Evolutionary conservation across 2,888 invertebrate species (phyloP).

Genomic region (Willowsia nigromaculata): DNA sequence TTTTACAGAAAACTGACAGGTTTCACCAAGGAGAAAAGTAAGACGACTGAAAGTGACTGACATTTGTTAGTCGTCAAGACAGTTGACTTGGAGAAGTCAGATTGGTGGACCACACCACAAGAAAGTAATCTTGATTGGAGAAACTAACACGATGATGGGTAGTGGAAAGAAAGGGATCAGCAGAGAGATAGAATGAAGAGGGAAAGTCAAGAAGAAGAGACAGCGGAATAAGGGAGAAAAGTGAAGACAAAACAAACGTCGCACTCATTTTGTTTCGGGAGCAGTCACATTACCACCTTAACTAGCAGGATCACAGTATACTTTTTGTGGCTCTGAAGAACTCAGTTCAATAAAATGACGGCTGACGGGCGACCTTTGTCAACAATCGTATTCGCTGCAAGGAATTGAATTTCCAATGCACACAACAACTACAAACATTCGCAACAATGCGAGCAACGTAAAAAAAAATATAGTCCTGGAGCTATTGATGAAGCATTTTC

Average conservation of each 20-base stretch:
- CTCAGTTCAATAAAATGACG: no score
- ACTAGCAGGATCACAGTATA: background rate
- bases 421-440: no score
- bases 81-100: slow-evolving; percentile 65
- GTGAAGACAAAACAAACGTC: background rate
- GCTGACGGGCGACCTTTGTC: background rate
- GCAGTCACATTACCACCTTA: background rate
- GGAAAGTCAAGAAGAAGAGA: slow-evolving; percentile 60
- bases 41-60: slow-evolving; percentile 57
- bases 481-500: slow-evolving; percentile 38
- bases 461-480: background rate
- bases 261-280: background rate
- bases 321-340: background rate
- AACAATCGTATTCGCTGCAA: background rate
- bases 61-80: slow-evolving; percentile 66
- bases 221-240: slow-evolving; percentile 51
- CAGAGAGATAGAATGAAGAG: background rate
- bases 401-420: background rate
- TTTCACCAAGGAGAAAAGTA: slow-evolving; percentile 42
- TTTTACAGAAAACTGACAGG: slow-evolving; percentile 67
- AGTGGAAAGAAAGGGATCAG: slow-evolving; percentile 10
- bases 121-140: slow-evolving; percentile 76
- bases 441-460: no score
- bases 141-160: slow-evolving; percentile 71
- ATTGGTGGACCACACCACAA: slow-evolving; percentile 77